A percentile compares a stretch with the other conserved stretches of the same genome.
Conservation (phyloP, 2,888 invertebrate species). For the Tiliacea aurago region DNA sequence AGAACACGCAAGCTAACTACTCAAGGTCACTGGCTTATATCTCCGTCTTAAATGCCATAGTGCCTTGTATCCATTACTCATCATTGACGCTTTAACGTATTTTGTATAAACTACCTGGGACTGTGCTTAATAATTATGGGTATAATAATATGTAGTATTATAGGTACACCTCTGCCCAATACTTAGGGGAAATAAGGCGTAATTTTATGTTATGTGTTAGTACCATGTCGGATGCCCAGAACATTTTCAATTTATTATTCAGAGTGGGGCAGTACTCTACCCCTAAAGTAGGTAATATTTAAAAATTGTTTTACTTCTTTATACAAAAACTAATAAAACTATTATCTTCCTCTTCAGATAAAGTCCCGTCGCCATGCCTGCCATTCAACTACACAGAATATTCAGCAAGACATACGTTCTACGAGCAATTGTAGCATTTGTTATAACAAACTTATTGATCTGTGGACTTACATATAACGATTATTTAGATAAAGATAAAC, state of each 20-base stretch:
- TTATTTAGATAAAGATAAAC: not conserved
- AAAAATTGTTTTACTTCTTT: not conserved
- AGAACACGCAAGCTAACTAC: too few relatives aligned
- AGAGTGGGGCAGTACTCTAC: too few relatives aligned
- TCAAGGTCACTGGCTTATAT: too few relatives aligned
- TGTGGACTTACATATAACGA: not conserved
- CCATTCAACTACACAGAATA: not conserved
- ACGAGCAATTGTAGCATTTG: constrained; percentile 1
- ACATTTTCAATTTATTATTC: not conserved
- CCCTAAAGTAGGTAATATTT: too few relatives aligned
- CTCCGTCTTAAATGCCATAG: too few relatives aligned
- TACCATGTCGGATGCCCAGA: not conserved
- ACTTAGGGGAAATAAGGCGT: not conserved
- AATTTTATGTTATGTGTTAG: not conserved
- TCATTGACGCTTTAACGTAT: not conserved
- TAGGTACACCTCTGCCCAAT: not conserved
- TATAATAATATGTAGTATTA: not conserved
- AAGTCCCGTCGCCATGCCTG: not conserved
- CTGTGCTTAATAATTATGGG: not conserved
- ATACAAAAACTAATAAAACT: not conserved
- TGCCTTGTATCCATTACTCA: not conserved
- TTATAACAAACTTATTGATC: constrained; percentile 1
- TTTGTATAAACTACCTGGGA: not conserved
- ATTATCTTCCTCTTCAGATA: constrained; percentile 2
- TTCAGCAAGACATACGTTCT: not conserved